Evolutionary conservation across 2,888 invertebrate genomes (phyloP).

Genomic region (Protophormia terraenovae): DNA sequence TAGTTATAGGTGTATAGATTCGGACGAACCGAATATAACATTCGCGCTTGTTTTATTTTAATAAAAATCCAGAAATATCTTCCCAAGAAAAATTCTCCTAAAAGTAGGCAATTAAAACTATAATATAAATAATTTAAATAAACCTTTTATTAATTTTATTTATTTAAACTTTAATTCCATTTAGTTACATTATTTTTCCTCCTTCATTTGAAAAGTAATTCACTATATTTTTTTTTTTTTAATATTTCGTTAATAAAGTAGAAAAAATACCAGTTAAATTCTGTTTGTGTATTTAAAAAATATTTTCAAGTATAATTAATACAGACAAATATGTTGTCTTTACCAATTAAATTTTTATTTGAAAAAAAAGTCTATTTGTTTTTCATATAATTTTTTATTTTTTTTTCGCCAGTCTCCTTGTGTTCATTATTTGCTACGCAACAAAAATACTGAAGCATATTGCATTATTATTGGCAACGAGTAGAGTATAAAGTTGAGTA

Average conservation of each 20-base stretch:
- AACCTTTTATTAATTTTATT: too few species aligned
- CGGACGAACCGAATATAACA: too few species aligned
- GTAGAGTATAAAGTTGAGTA: slow-evolving; percentile 27
- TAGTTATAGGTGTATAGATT: too few species aligned
- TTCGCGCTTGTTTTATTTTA: too few species aligned
- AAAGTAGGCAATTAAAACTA: too few species aligned
- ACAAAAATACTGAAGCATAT: slow-evolving; percentile 46
- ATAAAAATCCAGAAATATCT: too few species aligned
- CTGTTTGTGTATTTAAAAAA: neutral
- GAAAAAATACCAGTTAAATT: slow-evolving; percentile 44
- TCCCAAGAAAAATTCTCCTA: too few species aligned
- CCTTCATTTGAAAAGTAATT: too few species aligned
- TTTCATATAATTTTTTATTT: slow-evolving; percentile 10
- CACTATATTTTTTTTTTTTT: too few species aligned
- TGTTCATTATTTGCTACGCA: slow-evolving; percentile 61
- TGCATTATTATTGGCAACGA: slow-evolving; percentile 60
- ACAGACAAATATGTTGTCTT: slow-evolving; percentile 62
- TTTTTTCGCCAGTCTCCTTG: slow-evolving; percentile 18
- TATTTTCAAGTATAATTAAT: slow-evolving; percentile 63
- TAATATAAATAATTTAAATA: too few species aligned
- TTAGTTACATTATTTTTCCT: too few species aligned
- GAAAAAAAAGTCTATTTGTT: neutral
- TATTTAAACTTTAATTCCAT: too few species aligned
- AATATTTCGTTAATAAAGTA: slow-evolving; percentile 50
- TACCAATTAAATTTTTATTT: slow-evolving; percentile 60